Evolutionary conservation across 2,113 vertebrate species (phyloP).

Genomic region (Macaca mulatta): DNA sequence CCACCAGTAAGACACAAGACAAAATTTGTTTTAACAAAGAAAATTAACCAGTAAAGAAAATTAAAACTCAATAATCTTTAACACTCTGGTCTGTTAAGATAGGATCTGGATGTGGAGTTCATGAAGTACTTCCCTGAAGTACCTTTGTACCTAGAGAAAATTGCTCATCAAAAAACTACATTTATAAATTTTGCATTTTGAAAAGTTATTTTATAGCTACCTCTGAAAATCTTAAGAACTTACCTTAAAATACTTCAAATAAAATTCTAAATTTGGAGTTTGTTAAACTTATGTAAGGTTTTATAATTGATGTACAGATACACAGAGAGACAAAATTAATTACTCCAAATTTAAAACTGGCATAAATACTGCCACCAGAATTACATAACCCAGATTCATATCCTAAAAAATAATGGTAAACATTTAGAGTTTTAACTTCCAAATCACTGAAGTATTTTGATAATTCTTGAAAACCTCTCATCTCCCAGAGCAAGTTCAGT

Average conservation of each 20-base stretch:
- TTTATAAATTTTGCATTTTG: not conserved
- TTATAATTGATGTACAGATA: constrained; percentile 10
- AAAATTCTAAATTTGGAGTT: not conserved
- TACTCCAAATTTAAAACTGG: not conserved
- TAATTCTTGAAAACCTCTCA: constrained; percentile 3
- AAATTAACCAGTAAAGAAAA: constrained; percentile 22
- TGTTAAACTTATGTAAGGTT: not conserved
- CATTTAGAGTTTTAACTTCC: constrained; percentile 22
- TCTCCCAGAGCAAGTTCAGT: not conserved
- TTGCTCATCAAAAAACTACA: not conserved
- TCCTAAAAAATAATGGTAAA: not conserved
- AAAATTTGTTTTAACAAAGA: constrained; percentile 27
- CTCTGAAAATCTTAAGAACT: not conserved
- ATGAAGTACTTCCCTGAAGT: not conserved
- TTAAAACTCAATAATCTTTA: not conserved
- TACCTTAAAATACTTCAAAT: constrained; percentile 6
- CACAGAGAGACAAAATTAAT: not conserved
- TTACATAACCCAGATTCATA: not conserved
- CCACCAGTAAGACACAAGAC: not conserved
- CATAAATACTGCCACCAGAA: not conserved
- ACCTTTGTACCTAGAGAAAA: not conserved
- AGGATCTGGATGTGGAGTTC: not conserved
- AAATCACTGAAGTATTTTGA: not conserved
- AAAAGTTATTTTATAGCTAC: constrained; percentile 28
- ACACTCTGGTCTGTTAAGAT: not conserved